These are phyloP conservation scores for Archips xylosteana DNA, from an alignment of 2,888 invertebrate species.

Conservation along the genomic window DNA sequence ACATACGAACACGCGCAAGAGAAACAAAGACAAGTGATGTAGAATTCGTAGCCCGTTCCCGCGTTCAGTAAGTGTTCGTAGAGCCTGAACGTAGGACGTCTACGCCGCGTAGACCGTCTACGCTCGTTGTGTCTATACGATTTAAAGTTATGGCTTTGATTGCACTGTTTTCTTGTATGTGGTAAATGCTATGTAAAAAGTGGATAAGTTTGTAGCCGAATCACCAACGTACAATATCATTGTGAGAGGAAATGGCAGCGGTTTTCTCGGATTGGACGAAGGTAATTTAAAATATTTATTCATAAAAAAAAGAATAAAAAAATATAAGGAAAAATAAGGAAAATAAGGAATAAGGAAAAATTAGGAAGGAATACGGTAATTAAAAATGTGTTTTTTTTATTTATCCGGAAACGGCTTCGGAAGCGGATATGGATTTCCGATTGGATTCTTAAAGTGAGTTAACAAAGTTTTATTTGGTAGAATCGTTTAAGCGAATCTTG, in stretches of 20 bases:
- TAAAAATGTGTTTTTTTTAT: constrained; percentile 19
- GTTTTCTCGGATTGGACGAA: constrained; percentile 75
- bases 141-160: constrained; percentile 53
- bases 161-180: constrained; percentile 55
- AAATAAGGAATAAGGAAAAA: too few relatives aligned
- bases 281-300: constrained; percentile 66
- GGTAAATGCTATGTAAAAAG: constrained; percentile 79
- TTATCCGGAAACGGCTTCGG: neutral
- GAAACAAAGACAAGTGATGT: constrained; percentile 48
- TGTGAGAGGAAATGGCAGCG: constrained; percentile 79
- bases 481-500: neutral
- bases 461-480: neutral
- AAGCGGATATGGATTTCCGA: neutral
- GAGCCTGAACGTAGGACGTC: constrained; percentile 68
- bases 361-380: too few relatives aligned
- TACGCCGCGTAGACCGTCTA: constrained; percentile 55
- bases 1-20: constrained; percentile 45
- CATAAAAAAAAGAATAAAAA: too few relatives aligned
- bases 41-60: constrained; percentile 46
- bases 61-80: constrained; percentile 67
- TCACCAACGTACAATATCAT: constrained; percentile 83
- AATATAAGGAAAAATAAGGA: too few relatives aligned
- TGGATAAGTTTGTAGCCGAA: constrained; percentile 78
- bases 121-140: constrained; percentile 43
- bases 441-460: neutral